phyloP scores from a whole-genome alignment of 2,113 vertebrate species.

The Oostethus manadensis region DNA sequence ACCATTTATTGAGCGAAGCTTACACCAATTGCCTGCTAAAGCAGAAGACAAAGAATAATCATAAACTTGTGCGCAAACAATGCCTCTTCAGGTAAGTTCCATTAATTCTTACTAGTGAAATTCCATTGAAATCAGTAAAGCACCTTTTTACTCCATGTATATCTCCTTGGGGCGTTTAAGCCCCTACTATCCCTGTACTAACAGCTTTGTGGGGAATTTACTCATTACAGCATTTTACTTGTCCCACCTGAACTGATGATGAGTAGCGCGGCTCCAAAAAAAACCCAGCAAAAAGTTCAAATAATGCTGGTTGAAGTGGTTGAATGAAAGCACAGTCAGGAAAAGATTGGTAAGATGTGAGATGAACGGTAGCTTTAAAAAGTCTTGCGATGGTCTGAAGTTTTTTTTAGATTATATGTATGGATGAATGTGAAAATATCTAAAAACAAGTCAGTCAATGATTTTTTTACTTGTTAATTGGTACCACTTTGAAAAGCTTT shows the following conservation, averaged over 20 bases:
- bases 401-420: slow-evolving; percentile 2
- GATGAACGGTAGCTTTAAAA: slow-evolving; percentile 40
- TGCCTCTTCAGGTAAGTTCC: neutral
- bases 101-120: slow-evolving; percentile 5
- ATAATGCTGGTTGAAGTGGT: slow-evolving; percentile 45
- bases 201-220: slow-evolving; percentile 63
- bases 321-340: slow-evolving; percentile 23
- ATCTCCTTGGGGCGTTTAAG: slow-evolving; percentile 53
- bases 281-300: slow-evolving; percentile 35
- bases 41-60: neutral
- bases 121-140: slow-evolving; percentile 22
- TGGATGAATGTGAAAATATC: neutral
- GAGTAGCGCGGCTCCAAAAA: slow-evolving; percentile 51
- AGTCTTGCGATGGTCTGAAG: slow-evolving; percentile 43
- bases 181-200: slow-evolving; percentile 53
- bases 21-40: neutral
- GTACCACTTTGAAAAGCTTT: neutral
- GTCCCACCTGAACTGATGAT: slow-evolving; percentile 52
- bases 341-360: slow-evolving; percentile 29
- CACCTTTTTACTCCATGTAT: neutral
- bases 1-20: neutral
- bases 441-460: neutral
- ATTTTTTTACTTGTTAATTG: neutral
- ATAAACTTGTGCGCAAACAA: neutral
- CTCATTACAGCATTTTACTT: slow-evolving; percentile 56